Percentiles rank a stretch among this genome's conserved stretches.
phyloP scores from a whole-genome alignment of 64 coral and sea anemone genomes.

The Catalaphyllia jardinei region DNA sequence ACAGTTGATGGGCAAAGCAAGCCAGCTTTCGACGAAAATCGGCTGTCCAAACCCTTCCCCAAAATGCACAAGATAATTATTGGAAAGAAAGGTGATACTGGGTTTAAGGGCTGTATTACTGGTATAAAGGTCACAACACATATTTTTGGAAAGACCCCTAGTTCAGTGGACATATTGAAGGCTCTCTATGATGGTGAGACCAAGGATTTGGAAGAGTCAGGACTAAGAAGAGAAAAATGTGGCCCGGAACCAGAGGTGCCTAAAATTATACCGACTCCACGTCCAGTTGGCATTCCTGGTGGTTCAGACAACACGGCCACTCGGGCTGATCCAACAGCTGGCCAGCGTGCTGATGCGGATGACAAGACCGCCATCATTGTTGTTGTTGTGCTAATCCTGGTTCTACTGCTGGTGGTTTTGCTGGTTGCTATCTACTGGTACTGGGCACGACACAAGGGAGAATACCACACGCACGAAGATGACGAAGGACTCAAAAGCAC shows the following conservation, averaged over 20 bases:
- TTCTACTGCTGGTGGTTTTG: constrained; percentile 61
- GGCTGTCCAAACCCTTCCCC: constrained; percentile 35
- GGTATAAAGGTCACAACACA: constrained; percentile 77
- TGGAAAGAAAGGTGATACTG: constrained; percentile 17
- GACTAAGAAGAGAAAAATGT: constrained; percentile 45
- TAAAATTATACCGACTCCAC: constrained; percentile 45
- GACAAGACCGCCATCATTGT: constrained; percentile 78
- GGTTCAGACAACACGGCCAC: neutral
- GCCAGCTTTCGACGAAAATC: neutral
- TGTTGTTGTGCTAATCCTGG: constrained; percentile 77
- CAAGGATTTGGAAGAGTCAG: too few species aligned
- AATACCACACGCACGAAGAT: constrained; percentile 90
- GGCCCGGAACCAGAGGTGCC: constrained; percentile 48
- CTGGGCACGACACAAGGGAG: constrained; percentile 84
- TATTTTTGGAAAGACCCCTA: neutral
- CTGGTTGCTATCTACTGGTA: constrained; percentile 83
- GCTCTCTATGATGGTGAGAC: too few species aligned
- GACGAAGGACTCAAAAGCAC: constrained; percentile 49
- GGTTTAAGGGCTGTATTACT: constrained; percentile 78
- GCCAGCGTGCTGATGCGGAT: constrained; percentile 11
- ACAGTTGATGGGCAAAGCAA: constrained; percentile 39
- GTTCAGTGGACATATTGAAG: too few species aligned
- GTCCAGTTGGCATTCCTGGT: constrained; percentile 16
- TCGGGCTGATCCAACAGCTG: neutral
- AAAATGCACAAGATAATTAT: constrained; percentile 49